phyloP scores from a whole-genome alignment of 2,113 vertebrate genomes.

The Neofelis nebulosa region DNA sequence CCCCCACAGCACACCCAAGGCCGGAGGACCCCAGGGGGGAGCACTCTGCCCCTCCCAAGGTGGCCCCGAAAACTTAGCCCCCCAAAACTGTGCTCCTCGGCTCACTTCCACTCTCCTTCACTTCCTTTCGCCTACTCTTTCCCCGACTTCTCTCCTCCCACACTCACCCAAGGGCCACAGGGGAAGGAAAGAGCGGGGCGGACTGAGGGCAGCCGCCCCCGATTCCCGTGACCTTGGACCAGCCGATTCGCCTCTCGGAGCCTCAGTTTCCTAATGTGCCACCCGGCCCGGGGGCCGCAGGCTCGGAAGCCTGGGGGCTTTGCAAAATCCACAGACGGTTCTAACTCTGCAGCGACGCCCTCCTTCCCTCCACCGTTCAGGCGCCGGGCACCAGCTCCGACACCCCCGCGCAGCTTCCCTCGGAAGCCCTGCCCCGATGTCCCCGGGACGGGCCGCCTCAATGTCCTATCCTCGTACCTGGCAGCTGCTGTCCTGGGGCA shows the following conservation, averaged over 20 bases:
- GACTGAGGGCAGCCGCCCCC: neutral
- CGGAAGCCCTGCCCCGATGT: neutral
- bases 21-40: neutral
- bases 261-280: conserved; percentile 40
- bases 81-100: neutral
- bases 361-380: neutral
- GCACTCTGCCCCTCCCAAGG: neutral
- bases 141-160: neutral
- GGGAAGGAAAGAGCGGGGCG: neutral
- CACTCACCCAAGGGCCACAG: neutral
- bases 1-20: neutral
- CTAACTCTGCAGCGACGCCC: neutral
- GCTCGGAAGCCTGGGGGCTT: neutral
- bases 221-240: conserved; percentile 17
- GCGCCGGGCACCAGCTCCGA: neutral
- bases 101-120: neutral
- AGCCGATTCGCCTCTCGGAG: neutral
- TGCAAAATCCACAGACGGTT: neutral
- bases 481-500: conserved; percentile 93
- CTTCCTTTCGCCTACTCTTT: neutral
- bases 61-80: neutral
- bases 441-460: neutral
- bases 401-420: neutral
- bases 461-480: conserved; percentile 85
- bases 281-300: neutral